Evolutionary conservation across 2,888 invertebrate genomes (phyloP), one percentile per base, ranked within the genome.

Genomic region (Caprella mutica): DNA sequence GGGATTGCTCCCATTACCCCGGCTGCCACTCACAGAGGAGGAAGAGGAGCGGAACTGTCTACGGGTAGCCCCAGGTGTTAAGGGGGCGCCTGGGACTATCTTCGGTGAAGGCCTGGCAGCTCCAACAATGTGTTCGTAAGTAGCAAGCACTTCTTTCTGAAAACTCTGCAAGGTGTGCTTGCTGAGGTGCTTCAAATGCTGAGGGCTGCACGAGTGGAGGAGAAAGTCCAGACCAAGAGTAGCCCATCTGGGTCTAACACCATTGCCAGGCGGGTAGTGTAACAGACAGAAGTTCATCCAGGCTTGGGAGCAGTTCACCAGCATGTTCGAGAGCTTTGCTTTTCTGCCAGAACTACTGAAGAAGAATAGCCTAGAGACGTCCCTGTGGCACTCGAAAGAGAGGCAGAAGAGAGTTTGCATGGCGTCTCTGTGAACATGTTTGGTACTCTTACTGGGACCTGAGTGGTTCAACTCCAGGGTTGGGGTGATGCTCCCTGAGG

Each of bases 271-370:
- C 69, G 92, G 91, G 71, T 90, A 93, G 17, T 86, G 78, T 68
- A 84, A 82, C 65, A 81, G 79, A 1, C 89, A 90, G 72, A 92
- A 93, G 57, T 79, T 77, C 86, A 92, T 91, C 93, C 93, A 93
- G 70, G 86, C 80, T 67, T 80, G 78, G 9, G 85, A 84, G 71
- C 86, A 85, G 35, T 77, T 73, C 5, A 85, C 78, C 67, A 86
- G 77, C 58, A 80, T 79, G 30, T 77, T 69, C 0, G 81, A 78
- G 29, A 85, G 71, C 65, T 75, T 70, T 12, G 69, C 68, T 68
- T 78, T 69, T 67, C 58, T 38, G 68, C 70, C 26, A 14, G 30
- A 9, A 8, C n/a, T 21, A 21, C 19, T 48, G 59, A 69, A 68
- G 24, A 77, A 77, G 35, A 82, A 79, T 58, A 84, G 76, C 19